phyloP scores from a whole-genome alignment of 1,140 invertebrate genomes.

The Cydia strobilella region DNA sequence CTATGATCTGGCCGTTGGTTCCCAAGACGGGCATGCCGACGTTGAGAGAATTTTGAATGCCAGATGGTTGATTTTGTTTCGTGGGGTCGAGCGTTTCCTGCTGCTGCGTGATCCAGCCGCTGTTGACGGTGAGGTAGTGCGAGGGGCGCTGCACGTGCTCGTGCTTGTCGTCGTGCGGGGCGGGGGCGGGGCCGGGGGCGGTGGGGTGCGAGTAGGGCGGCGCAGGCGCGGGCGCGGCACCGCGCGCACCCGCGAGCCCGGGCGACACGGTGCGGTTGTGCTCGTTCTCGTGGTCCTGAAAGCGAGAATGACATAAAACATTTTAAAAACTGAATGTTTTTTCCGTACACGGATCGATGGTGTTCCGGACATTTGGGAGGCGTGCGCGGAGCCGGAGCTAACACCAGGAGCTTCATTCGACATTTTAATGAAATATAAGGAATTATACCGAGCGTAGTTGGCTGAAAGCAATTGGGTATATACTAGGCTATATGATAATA shows the following conservation, averaged over 20 bases:
- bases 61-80: conserved; percentile 46
- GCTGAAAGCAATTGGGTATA: too few relatives aligned
- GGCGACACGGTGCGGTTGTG: conserved; percentile 56
- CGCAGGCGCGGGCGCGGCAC: conserved; percentile 34
- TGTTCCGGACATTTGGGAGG: too few relatives aligned
- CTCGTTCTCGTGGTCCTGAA: conserved; percentile 57
- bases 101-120: conserved; percentile 71
- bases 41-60: conserved; percentile 50
- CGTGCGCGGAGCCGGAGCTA: too few relatives aligned
- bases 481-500: too few relatives aligned
- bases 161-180: conserved; percentile 53
- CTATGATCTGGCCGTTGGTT: conserved; percentile 81
- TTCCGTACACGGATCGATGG: too few relatives aligned
- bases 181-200: conserved; percentile 10
- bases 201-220: conserved; percentile 46
- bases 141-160: conserved; percentile 69
- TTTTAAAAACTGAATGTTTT: too few relatives aligned
- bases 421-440: too few relatives aligned
- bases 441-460: too few relatives aligned
- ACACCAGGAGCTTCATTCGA: too few relatives aligned
- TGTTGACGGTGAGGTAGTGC: conserved; percentile 74
- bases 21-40: conserved; percentile 76
- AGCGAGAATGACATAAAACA: conserved; percentile 30
- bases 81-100: conserved; percentile 55
- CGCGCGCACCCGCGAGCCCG: conserved; percentile 46